phyloP scores from a whole-genome alignment of 2,797 vertebrate species.

The Mormyrops boulengeri region DNA sequence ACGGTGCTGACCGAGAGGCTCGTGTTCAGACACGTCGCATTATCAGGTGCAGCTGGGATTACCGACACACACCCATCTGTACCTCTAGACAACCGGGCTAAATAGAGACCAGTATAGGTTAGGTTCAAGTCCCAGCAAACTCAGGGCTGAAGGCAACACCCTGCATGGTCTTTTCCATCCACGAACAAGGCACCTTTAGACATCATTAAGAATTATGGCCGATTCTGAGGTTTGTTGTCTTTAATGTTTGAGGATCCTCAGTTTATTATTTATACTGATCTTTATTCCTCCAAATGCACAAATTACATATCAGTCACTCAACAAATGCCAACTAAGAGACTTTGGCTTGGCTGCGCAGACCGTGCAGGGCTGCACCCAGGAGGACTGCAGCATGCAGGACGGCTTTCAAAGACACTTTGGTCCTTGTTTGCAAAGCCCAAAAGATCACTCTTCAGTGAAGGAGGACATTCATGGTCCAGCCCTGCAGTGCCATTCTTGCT shows the following conservation, averaged over 20 bases:
- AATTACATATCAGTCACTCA: constrained; percentile 31
- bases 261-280: background rate
- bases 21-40: background rate
- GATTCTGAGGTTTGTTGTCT: background rate
- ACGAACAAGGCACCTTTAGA: background rate
- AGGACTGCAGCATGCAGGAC: background rate
- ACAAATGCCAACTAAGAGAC: constrained; percentile 37
- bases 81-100: background rate
- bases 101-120: background rate
- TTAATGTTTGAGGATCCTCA: background rate
- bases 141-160: background rate
- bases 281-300: constrained; percentile 16
- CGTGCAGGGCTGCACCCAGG: background rate
- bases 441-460: background rate
- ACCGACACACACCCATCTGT: background rate
- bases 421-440: background rate
- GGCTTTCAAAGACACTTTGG: background rate
- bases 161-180: background rate
- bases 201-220: background rate
- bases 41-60: background rate
- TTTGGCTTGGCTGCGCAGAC: constrained; percentile 35
- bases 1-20: background rate
- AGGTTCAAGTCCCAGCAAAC: background rate
- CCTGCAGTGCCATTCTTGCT: background rate
- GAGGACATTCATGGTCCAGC: background rate